phyloP scores from a whole-genome alignment of 2,888 invertebrate genomes.

The Elmis aenea region DNA sequence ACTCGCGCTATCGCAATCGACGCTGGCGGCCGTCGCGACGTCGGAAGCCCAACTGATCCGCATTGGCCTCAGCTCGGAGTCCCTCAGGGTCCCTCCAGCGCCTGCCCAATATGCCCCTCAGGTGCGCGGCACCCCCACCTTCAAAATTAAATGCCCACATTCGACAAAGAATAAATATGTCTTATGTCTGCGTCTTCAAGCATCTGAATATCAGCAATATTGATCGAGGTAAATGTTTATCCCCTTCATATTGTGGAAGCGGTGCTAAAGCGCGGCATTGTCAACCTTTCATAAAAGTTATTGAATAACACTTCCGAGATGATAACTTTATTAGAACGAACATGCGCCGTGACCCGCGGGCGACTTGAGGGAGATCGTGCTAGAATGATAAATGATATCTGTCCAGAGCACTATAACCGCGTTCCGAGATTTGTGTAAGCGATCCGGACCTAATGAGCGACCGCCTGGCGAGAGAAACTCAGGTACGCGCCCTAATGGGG shows the following conservation, averaged over 20 bases:
- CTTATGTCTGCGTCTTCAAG: conserved; percentile 10
- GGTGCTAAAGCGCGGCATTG: conserved; percentile 5
- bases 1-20: conserved; percentile 11
- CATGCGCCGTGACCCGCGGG: conserved; percentile 26
- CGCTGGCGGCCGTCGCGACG: conserved; percentile 44
- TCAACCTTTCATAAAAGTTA: conserved; percentile 8
- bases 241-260: conserved; percentile 6
- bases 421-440: conserved; percentile 35
- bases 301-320: conserved; percentile 4
- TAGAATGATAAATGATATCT: conserved; percentile 38
- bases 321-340: conserved; percentile 20
- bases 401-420: conserved; percentile 36
- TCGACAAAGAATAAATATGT: conserved; percentile 30
- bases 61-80: conserved; percentile 32
- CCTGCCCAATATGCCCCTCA: conserved; percentile 40
- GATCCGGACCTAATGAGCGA: conserved; percentile 25
- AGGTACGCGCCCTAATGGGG: conserved; percentile 29
- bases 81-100: conserved; percentile 34
- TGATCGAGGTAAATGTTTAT: conserved; percentile 18
- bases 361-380: conserved; percentile 14
- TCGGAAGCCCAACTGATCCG: conserved; percentile 45
- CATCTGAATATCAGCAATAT: conserved; percentile 9
- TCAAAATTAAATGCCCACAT: conserved; percentile 34
- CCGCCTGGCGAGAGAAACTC: conserved; percentile 21
- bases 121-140: conserved; percentile 29